Conservation (phyloP, 2,888 invertebrate genomes). For the Cactoblastis cactorum region DNA sequence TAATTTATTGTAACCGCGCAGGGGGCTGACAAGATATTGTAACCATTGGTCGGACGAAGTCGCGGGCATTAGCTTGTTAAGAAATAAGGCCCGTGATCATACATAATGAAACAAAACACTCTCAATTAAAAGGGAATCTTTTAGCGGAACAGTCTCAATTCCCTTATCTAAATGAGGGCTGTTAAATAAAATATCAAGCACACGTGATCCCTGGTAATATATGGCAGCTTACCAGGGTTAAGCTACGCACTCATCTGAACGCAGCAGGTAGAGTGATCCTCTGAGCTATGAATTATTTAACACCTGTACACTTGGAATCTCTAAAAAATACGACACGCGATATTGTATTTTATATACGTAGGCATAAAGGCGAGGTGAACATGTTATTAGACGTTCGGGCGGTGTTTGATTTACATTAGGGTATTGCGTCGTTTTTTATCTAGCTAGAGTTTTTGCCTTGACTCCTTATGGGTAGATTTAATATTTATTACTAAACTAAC, state of each 20-base stretch:
- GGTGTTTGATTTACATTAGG: conserved; percentile 7
- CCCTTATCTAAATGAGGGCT: conserved; percentile 5
- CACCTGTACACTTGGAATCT: conserved; percentile 12
- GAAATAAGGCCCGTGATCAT: not conserved
- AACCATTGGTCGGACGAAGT: too few relatives aligned
- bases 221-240: conserved; percentile 13
- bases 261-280: conserved; percentile 28
- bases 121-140: not conserved
- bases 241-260: conserved; percentile 18
- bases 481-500: too few relatives aligned
- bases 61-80: too few relatives aligned
- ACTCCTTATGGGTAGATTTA: not conserved
- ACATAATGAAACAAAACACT: not conserved
- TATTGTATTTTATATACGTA: not conserved
- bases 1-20: too few relatives aligned
- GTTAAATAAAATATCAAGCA: conserved; percentile 13
- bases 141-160: not conserved
- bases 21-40: too few relatives aligned
- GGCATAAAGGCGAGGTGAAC: not conserved
- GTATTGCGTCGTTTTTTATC: conserved; percentile 7
- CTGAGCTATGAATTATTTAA: conserved; percentile 32
- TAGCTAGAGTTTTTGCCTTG: not conserved
- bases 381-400: not conserved
- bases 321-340: not conserved
- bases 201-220: conserved; percentile 11